Conservation (phyloP, 2,113 vertebrate genomes). For the Daphoenositta chrysoptera region DNA sequence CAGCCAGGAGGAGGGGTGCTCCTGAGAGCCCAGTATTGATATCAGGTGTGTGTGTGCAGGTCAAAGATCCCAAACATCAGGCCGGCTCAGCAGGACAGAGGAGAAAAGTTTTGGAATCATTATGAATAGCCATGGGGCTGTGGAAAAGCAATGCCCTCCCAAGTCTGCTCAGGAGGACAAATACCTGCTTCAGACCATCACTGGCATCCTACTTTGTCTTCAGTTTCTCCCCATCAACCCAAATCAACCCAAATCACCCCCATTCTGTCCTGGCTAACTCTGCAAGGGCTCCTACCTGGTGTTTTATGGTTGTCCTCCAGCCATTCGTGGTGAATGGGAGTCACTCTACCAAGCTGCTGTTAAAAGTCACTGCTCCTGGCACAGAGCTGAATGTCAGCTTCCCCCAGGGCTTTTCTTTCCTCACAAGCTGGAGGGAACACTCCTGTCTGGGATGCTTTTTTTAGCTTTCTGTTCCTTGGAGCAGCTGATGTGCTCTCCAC, state of each 20-base stretch:
- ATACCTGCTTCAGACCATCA: background rate
- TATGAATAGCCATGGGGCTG: background rate
- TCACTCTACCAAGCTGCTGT: background rate
- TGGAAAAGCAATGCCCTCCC: background rate
- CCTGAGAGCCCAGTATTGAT: background rate
- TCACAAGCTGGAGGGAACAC: background rate
- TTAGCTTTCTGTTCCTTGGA: background rate
- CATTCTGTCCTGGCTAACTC: background rate
- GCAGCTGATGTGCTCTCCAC: background rate
- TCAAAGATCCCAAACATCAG: background rate
- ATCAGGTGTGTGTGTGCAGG: background rate
- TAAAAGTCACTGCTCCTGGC: background rate
- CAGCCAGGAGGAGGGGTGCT: background rate
- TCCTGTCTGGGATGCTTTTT: background rate
- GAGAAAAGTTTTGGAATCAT: background rate
- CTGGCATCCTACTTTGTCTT: background rate
- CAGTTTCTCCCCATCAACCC: background rate
- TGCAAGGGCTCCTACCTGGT: background rate
- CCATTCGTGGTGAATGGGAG: rapidly evolving
- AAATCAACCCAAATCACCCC: background rate
- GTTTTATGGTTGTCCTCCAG: background rate
- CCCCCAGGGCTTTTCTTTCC: background rate
- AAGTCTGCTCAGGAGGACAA: background rate
- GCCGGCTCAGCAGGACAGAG: background rate
- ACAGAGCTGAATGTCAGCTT: background rate